phyloP scores from a whole-genome alignment of 2,888 invertebrate genomes.

The Cephus nigrinus region DNA sequence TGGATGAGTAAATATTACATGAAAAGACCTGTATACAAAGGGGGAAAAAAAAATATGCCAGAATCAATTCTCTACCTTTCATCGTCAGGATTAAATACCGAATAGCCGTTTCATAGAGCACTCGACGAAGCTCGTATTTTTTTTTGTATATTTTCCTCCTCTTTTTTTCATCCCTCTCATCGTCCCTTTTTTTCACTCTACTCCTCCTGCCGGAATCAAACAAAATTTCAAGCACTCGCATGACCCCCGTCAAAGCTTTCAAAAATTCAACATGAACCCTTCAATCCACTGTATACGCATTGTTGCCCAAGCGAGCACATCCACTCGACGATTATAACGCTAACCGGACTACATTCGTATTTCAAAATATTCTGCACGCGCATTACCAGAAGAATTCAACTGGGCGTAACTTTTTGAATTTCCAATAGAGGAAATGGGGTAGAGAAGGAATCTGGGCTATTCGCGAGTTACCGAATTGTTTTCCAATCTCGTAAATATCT shows the following conservation, averaged over 20 bases:
- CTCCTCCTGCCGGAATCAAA: not conserved
- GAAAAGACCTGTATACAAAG: not conserved
- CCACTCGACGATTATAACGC: not conserved
- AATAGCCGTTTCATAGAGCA: not conserved
- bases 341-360: not conserved
- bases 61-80: not conserved
- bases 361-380: not conserved
- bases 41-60: not conserved
- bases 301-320: not conserved
- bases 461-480: not conserved
- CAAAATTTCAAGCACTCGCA: not conserved
- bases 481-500: not conserved
- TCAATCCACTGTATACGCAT: not conserved
- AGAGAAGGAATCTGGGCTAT: not conserved
- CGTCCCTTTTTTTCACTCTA: not conserved
- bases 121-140: not conserved
- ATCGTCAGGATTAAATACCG: not conserved
- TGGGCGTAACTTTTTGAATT: not conserved
- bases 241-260: not conserved
- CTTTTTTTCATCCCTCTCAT: not conserved
- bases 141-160: not conserved
- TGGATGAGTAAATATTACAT: not conserved
- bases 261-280: not conserved
- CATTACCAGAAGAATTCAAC: not conserved
- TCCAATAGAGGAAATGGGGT: not conserved